Percentiles rank a stretch among this genome's conserved stretches.
These are phyloP conservation scores for Henricia sp. DNA, from an alignment of 53 echinoderm and acorn worm genomes.

Conservation along the genomic window DNA sequence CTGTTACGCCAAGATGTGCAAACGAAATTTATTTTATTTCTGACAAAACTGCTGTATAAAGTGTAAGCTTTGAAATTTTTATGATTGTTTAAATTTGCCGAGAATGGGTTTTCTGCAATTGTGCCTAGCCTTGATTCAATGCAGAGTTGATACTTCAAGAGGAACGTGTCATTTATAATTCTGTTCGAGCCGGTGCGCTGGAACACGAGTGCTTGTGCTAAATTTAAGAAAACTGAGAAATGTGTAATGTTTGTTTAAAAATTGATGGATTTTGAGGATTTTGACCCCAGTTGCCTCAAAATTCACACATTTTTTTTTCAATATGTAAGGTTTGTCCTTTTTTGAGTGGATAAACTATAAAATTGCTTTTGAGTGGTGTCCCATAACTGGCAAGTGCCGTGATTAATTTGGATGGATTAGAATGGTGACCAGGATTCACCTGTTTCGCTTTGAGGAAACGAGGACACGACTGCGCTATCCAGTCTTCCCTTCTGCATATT, in stretches of 20 bases:
- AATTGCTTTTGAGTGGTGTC: neutral
- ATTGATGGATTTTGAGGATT: neutral
- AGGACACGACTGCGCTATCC: neutral
- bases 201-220: neutral
- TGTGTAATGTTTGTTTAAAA: neutral
- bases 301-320: neutral
- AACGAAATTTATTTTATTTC: too few relatives aligned
- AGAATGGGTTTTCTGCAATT: slow-evolving; percentile 1
- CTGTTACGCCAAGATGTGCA: too few relatives aligned
- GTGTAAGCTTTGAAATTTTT: slow-evolving; percentile 1
- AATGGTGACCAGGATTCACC: neutral
- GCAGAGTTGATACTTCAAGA: neutral
- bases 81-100: neutral
- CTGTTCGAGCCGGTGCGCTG: neutral
- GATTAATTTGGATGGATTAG: too few relatives aligned
- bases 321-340: neutral
- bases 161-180: neutral
- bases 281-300: neutral
- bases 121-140: slow-evolving; percentile 25
- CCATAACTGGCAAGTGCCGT: too few relatives aligned
- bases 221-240: neutral
- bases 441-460: neutral
- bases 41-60: too few relatives aligned
- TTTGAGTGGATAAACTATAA: neutral
- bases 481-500: neutral